phyloP scores from a whole-genome alignment of 2,888 invertebrate genomes.

The Helleia helle region DNA sequence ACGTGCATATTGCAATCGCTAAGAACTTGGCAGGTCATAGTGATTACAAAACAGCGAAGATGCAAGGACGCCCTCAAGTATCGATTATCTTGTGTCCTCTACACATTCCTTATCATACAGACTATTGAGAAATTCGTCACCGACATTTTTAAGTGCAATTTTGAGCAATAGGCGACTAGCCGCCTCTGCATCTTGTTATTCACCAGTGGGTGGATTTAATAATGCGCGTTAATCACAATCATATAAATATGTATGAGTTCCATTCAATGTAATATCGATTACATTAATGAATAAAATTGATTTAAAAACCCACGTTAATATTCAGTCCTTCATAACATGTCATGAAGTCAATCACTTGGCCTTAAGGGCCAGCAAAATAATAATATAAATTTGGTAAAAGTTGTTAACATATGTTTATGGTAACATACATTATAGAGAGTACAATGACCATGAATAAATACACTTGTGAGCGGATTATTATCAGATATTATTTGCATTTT shows the following conservation, averaged over 20 bases:
- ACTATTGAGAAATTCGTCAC: background rate
- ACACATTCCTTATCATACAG: background rate
- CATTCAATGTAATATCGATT: background rate
- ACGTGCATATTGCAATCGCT: constrained; percentile 27
- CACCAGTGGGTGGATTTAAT: constrained; percentile 1
- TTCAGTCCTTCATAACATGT: background rate
- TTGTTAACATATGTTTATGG: too few species aligned
- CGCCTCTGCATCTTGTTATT: constrained; percentile 3
- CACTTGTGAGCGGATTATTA: too few species aligned
- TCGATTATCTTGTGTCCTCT: constrained; percentile 13
- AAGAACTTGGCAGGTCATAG: constrained; percentile 29
- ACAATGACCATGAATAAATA: too few species aligned
- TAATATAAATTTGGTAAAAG: too few species aligned
- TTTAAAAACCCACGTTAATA: background rate
- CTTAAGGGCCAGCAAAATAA: too few species aligned
- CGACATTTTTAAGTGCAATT: background rate
- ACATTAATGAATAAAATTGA: background rate
- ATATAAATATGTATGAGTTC: constrained; percentile 4
- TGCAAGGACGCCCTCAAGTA: constrained; percentile 17
- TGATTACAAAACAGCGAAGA: constrained; percentile 15
- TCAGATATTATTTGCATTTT: too few species aligned
- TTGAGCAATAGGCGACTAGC: background rate
- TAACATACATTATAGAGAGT: too few species aligned
- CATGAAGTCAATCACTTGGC: too few species aligned
- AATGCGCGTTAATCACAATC: constrained; percentile 6